These are phyloP conservation scores for Ciconia boyciana DNA, from an alignment of 2,113 vertebrate genomes.

Conservation along the genomic window DNA sequence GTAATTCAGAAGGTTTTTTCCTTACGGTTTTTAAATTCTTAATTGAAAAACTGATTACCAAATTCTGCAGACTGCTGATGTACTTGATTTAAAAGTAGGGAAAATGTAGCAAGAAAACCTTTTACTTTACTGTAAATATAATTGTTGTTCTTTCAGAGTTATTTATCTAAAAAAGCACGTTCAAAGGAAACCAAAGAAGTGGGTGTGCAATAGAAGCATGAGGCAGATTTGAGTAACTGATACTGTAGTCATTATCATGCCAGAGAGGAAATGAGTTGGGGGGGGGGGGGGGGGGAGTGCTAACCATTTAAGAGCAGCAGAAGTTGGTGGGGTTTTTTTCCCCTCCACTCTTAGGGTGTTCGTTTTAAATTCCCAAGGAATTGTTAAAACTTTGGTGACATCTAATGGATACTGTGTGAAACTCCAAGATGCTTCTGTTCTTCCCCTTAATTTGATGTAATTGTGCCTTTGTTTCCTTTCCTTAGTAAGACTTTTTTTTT, in stretches of 20 bases:
- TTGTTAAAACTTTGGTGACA: conserved; percentile 71
- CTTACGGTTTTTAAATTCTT: not conserved
- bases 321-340: not conserved
- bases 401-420: conserved; percentile 73
- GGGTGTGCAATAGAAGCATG: conserved; percentile 71
- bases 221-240: conserved; percentile 28
- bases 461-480: conserved; percentile 66
- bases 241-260: not conserved
- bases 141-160: conserved; percentile 25
- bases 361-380: conserved; percentile 73
- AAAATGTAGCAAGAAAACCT: conserved; percentile 39
- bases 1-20: not conserved
- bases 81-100: conserved; percentile 58
- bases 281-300: not conserved
- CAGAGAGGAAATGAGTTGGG: not conserved
- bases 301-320: conserved; percentile 1
- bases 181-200: conserved; percentile 73
- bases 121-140: conserved; percentile 5
- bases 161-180: conserved; percentile 43
- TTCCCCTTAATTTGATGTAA: conserved; percentile 33
- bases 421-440: conserved; percentile 69
- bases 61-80: conserved; percentile 53
- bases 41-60: conserved; percentile 30
- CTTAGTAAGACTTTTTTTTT: not conserved
- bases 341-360: not conserved